phyloP scores from a whole-genome alignment of 2,888 invertebrate genomes.

The Ichneumoninae sp. region DNA sequence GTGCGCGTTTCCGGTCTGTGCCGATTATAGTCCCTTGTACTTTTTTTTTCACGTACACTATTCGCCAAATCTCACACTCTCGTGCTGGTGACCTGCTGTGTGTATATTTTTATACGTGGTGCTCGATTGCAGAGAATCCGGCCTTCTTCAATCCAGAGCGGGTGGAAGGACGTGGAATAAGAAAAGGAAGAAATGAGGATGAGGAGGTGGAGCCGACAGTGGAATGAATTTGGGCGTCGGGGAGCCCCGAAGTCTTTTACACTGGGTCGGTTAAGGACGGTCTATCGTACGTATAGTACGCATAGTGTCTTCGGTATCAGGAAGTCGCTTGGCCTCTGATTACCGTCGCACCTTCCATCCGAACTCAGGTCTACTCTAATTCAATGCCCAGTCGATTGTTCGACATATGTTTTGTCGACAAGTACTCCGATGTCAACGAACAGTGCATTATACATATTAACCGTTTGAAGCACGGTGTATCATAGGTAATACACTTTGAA shows the following conservation, averaged over 20 bases:
- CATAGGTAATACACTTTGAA: no score
- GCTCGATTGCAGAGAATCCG: conserved; percentile 64
- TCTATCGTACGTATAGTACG: not conserved
- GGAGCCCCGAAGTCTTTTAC: not conserved
- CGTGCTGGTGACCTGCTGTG: not conserved
- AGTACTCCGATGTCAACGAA: not conserved
- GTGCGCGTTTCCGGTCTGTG: conserved; percentile 60
- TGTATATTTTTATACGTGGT: conserved; percentile 36
- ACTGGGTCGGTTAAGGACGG: no score
- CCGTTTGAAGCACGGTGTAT: no score
- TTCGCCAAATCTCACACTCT: conserved; percentile 52
- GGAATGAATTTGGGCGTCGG: conserved; percentile 71
- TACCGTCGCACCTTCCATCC: not conserved
- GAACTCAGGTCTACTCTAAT: not conserved
- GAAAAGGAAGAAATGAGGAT: conserved; percentile 47
- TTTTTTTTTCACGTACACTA: conserved; percentile 32
- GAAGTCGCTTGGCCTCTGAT: conserved; percentile 10
- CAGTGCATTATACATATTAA: conserved; percentile 23
- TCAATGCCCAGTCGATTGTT: conserved; percentile 29
- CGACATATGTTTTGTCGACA: conserved; percentile 14
- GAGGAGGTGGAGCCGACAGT: conserved; percentile 46
- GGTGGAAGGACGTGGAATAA: conserved; percentile 31
- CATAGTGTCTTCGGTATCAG: not conserved
- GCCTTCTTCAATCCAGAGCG: conserved; percentile 66
- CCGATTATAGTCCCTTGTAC: conserved; percentile 47